Base-by-base conservation (phyloP, 2,797 vertebrate species). In the Mormyrus proboscirostris region DNA sequence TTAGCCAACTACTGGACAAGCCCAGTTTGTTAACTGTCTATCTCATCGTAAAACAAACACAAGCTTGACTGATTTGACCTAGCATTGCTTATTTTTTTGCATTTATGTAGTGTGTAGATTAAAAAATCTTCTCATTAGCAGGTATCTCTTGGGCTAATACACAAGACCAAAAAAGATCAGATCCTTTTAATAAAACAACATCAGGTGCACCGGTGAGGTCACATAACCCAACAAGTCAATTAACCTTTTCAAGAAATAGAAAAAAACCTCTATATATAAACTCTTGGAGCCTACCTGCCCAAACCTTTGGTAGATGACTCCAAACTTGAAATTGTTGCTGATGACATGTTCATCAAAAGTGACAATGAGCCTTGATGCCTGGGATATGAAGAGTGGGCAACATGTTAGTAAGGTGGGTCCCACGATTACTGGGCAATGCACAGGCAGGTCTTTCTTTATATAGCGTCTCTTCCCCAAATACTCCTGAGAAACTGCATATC, bases 251-350 rank as follows among this genome's bases (percentile, higher is more conserved):
- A 6, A 47, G 79, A 50, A 47, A n/a, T 83, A 50, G 44, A 4
- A 12, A 6, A 84, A 84, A 25, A 47, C 16, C 12, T 29, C 25
- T 5, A 16, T 6, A 73, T 73, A 41, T n/a, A 82, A 85, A 25
- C 29, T 22, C 22, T 51, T 49, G 49, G 22, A 29, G 22, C 95
- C 90, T 91, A 98, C 98, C 98, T 99, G 98, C 33, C 97, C 96
- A 1, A 97, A 95, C 86, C 95, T 96, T 94, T 99, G 98, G 92
- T 97, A 97, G 91, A 99, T 94, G 91, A 99, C 96, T n/a, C 98
- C 98, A 4, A 99, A 98, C 92, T 99, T 98, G 94, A 98, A 98
- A 93, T 97, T 98, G 95, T 97, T 97, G 96, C 97, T 98, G 93
- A 98, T 96, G 73, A 98, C 97, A 0, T 99, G 98, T 83, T 99